A percentile compares a stretch with the other conserved stretches of the same genome.
These are phyloP conservation scores for Perca schrenkii DNA, from an alignment of 2,113 vertebrate genomes.

Conservation along the genomic window DNA sequence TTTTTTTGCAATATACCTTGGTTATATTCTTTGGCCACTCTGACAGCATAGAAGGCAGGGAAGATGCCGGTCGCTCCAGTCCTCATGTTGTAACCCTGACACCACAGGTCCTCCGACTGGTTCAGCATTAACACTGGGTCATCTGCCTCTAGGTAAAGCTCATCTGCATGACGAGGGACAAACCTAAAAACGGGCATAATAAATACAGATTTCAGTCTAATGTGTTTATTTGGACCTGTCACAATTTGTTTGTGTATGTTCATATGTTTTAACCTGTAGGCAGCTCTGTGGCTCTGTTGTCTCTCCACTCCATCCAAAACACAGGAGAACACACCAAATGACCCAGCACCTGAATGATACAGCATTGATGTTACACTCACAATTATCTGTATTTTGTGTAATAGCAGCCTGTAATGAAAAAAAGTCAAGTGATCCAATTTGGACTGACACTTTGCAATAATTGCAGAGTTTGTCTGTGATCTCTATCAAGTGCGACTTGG, in stretches of 20 bases:
- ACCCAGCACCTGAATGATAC: constrained; percentile 88
- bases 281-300: constrained; percentile 94
- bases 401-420: background rate
- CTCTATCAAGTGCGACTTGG: too few species aligned
- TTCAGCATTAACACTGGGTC: constrained; percentile 92
- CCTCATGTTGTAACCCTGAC: constrained; percentile 97
- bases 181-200: constrained; percentile 84
- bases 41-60: constrained; percentile 93
- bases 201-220: background rate
- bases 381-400: background rate
- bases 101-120: constrained; percentile 96
- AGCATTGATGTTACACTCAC: constrained; percentile 20
- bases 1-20: constrained; percentile 61
- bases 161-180: constrained; percentile 94
- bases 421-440: background rate
- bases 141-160: constrained; percentile 92
- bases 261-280: constrained; percentile 81
- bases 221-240: background rate
- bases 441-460: background rate
- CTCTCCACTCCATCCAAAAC: constrained; percentile 92
- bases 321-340: constrained; percentile 95
- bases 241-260: background rate
- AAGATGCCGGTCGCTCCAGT: constrained; percentile 93
- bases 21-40: constrained; percentile 78
- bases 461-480: too few species aligned